These are phyloP conservation scores for Tringa solitaria DNA, from an alignment of 2,113 vertebrate genomes.

Conservation along the genomic window DNA sequence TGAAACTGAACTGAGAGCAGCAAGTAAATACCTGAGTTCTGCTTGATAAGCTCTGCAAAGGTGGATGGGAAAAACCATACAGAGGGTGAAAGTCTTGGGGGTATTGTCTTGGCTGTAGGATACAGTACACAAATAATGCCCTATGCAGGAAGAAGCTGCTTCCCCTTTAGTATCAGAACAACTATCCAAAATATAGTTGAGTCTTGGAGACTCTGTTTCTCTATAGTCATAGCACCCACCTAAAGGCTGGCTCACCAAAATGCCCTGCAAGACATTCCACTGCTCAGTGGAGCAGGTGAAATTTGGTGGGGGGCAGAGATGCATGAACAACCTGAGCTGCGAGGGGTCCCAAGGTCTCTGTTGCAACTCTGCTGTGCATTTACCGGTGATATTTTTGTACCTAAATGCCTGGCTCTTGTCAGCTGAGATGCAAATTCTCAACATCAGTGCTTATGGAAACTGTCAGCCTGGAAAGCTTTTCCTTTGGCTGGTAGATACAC, in stretches of 20 bases:
- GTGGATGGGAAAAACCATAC: neutral
- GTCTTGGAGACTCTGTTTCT: neutral
- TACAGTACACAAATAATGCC: neutral
- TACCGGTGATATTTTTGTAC: neutral
- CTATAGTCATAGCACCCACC: neutral
- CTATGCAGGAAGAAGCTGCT: neutral
- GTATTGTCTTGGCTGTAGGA: neutral
- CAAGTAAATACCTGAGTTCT: neutral
- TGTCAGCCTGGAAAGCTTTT: neutral
- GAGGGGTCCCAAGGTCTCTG: neutral
- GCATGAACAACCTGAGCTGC: rapidly evolving
- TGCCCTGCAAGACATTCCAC: neutral
- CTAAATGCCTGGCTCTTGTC: neutral
- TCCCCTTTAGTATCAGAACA: neutral
- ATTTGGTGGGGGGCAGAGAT: neutral
- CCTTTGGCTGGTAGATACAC: neutral
- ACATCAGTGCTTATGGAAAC: neutral
- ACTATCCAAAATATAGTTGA: neutral
- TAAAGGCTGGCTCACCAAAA: neutral
- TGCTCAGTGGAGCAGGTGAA: neutral
- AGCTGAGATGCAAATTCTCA: neutral
- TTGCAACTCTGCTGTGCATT: neutral
- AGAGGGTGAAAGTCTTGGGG: neutral
- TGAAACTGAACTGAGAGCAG: neutral
- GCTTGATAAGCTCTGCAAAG: neutral